Base-by-base conservation (phyloP, 2,888 invertebrate genomes). In the Luperina testacea region DNA sequence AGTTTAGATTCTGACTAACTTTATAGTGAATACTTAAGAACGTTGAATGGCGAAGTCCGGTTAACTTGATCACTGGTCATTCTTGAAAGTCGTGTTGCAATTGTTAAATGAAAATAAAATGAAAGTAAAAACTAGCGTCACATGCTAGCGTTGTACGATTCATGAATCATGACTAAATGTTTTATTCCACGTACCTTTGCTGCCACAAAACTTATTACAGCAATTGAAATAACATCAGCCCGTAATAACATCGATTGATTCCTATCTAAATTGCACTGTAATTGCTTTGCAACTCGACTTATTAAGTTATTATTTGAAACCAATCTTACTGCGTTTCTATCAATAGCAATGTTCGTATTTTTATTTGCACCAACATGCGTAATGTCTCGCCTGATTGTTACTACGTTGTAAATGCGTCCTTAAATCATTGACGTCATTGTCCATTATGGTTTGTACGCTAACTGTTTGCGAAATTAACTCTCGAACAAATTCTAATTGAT, bases 401-500 rank as follows among this genome's bases (percentile, higher is more conserved):
- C 15, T 68, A 20, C 63, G 20, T 63, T 69, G 73, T 27, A 80
- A 80, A 75, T 78, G 9, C 57, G 17, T 64, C 59, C 57, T 53
- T 86, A 75, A 61, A 7, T 7, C 13, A 73, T 45, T 71, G 51
- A 4, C 0, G 11, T 32, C 75, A 57, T 20, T 24, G 69, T 27
- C 59, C 63, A 75, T 72, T 77, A 57, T 72, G n/a, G 65, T n/a
- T 68, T 76, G 59, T 27, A 51, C 9, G 53, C 38, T 32, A 72
- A 63, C 20, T 73, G 68, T 77, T 72, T 73, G 74, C 73, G 68
- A 72, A 81, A 75, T 84, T 57, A 68, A 51, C 67, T 82, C 71
- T 59, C 70, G 65, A 86, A 81, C 61, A 38, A 64, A 80, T 80
- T 72, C 70, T 75, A 88, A 86, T 88, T 86, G 78, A 80, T 83